Evolutionary conservation across 2,113 vertebrate genomes (phyloP).

Genomic region (Apteryx owenii): DNA sequence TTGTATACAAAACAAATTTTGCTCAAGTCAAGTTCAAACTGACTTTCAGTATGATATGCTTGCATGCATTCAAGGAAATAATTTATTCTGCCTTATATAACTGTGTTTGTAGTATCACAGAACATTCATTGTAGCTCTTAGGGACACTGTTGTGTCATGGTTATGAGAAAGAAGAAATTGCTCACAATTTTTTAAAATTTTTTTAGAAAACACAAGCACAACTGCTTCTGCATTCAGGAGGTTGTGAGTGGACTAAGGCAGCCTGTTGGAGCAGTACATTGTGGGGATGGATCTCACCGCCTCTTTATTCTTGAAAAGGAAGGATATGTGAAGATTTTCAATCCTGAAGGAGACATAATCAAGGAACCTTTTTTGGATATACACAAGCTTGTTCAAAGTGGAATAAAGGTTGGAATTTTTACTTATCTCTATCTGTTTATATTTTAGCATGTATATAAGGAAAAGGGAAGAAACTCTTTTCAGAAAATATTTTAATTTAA

Average conservation of each 20-base stretch:
- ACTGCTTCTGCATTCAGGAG: slow-evolving; percentile 96
- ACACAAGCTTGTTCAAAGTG: slow-evolving; percentile 98
- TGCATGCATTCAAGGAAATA: not conserved
- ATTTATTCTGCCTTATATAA: not conserved
- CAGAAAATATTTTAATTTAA: not conserved
- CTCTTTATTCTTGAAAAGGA: slow-evolving; percentile 97
- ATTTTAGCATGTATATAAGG: not conserved
- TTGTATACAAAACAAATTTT: not conserved
- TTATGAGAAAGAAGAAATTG: not conserved
- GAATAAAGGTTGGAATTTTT: slow-evolving; percentile 91
- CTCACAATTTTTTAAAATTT: slow-evolving; percentile 43
- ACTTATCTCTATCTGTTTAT: slow-evolving; percentile 59
- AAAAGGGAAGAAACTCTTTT: not conserved
- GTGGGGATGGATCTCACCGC: slow-evolving; percentile 93
- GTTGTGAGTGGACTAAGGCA: slow-evolving; percentile 91
- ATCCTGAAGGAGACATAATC: slow-evolving; percentile 88
- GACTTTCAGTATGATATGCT: not conserved
- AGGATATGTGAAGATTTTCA: slow-evolving; percentile 94
- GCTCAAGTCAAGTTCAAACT: not conserved
- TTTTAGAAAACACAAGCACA: slow-evolving; percentile 98
- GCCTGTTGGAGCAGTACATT: slow-evolving; percentile 89
- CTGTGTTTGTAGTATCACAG: not conserved
- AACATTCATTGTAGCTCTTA: not conserved
- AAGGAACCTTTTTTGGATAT: slow-evolving; percentile 98
- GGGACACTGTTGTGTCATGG: not conserved